These are phyloP conservation scores for Antedon mediterranea DNA, from an alignment of 53 echinoderm and acorn worm genomes.

Conservation along the genomic window DNA sequence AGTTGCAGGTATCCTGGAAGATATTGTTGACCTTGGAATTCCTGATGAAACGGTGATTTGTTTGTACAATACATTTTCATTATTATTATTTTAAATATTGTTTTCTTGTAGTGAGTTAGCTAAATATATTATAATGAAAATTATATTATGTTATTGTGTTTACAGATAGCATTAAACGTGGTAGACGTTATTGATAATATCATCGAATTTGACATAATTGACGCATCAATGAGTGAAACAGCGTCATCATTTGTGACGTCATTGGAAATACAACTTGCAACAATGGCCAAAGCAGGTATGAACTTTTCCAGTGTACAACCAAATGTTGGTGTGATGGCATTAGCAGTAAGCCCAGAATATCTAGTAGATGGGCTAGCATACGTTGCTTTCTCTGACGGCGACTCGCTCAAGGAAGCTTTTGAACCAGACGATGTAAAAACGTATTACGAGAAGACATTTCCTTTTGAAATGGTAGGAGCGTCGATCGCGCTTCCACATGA, in stretches of 20 bases:
- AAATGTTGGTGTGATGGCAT: background rate
- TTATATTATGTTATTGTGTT: too few species aligned
- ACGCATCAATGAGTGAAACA: background rate
- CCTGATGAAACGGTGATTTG: background rate
- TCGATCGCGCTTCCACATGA: too few species aligned
- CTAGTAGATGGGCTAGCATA: background rate
- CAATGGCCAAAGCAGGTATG: background rate
- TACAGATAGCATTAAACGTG: too few species aligned
- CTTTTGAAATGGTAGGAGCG: too few species aligned
- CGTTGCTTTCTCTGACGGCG: background rate
- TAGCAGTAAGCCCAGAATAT: background rate
- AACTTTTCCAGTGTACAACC: background rate
- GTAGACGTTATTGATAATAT: background rate
- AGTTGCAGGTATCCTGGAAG: background rate
- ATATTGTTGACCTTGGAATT: background rate
- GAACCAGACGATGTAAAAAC: background rate
- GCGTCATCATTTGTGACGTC: background rate
- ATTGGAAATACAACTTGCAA: background rate
- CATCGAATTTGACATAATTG: background rate
- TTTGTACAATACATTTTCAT: too few species aligned
- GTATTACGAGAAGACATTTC: background rate
- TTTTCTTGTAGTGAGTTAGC: too few species aligned
- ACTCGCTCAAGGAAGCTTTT: background rate
- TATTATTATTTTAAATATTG: too few species aligned
- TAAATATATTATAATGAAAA: too few species aligned